Percentiles rank a stretch among this genome's conserved stretches.
Evolutionary conservation across 1,140 invertebrate species (phyloP).

Genomic region (Agraylea sexmaculata): DNA sequence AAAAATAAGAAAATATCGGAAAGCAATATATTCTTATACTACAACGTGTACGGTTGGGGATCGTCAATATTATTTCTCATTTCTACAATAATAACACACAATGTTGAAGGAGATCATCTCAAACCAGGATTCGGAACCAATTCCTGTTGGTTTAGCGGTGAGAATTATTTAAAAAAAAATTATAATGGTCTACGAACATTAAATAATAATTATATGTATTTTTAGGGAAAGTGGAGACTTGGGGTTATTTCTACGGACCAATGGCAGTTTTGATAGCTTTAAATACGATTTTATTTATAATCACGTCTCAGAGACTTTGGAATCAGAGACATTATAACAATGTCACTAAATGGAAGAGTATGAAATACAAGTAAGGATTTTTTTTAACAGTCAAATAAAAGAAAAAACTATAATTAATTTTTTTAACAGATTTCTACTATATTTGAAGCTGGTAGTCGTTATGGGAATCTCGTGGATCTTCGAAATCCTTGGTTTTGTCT

Average conservation of each 20-base stretch:
- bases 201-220: no score
- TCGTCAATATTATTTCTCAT: conserved; percentile 40
- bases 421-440: conserved; percentile 47
- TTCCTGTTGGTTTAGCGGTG: conserved; percentile 52
- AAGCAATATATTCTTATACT: conserved; percentile 37
- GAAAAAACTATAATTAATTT: conserved; percentile 7
- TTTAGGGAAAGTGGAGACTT: conserved; percentile 40
- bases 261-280: conserved; percentile 40
- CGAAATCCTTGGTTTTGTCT: conserved; percentile 42
- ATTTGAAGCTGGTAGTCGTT: conserved; percentile 54
- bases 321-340: conserved; percentile 36
- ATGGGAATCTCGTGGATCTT: conserved; percentile 66
- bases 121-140: conserved; percentile 44
- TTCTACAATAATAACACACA: conserved; percentile 38
- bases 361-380: conserved; percentile 43
- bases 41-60: conserved; percentile 46
- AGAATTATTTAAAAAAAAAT: conserved; percentile 12
- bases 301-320: conserved; percentile 45
- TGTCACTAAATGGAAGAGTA: conserved; percentile 39
- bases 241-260: conserved; percentile 55
- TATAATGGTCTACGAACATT: neutral
- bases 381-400: conserved; percentile 1
- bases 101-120: conserved; percentile 37
- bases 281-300: conserved; percentile 46
- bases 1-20: conserved; percentile 38